phyloP scores from a whole-genome alignment of 2,797 vertebrate species.

The Atherinosoma microstoma region DNA sequence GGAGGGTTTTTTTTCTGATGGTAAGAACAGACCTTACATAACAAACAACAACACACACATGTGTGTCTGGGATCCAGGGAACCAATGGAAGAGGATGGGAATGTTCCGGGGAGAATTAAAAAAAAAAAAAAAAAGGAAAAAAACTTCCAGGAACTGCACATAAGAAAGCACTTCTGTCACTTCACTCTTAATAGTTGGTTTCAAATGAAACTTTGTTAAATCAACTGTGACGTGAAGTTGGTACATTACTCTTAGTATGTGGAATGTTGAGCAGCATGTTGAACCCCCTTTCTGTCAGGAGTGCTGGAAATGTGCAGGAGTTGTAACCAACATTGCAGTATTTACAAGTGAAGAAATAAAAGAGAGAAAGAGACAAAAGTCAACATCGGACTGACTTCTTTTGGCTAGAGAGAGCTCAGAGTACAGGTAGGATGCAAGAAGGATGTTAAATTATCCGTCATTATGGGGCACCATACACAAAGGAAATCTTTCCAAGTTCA shows the following conservation, averaged over 20 bases:
- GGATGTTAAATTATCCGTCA: too few relatives aligned
- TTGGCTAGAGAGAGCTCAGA: neutral
- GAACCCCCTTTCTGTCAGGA: neutral
- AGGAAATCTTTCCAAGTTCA: too few relatives aligned
- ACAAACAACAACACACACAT: conserved; percentile 70
- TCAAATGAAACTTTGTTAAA: conserved; percentile 4
- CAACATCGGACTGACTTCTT: neutral
- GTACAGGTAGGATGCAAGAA: too few relatives aligned
- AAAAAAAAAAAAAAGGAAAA: conserved; percentile 31
- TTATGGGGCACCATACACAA: too few relatives aligned
- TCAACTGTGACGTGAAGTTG: neutral
- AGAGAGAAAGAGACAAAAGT: neutral
- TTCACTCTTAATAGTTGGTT: neutral
- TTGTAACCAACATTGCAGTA: neutral
- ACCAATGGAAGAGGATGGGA: conserved; percentile 56
- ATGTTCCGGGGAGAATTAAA: conserved; percentile 61
- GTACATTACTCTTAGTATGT: neutral
- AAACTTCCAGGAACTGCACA: conserved; percentile 51
- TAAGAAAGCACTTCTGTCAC: conserved; percentile 43
- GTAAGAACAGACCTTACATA: conserved; percentile 75
- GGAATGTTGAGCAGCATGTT: neutral
- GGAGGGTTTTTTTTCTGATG: conserved; percentile 55
- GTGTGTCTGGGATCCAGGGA: conserved; percentile 58
- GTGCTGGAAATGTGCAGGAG: neutral
- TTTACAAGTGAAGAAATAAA: neutral